Evolutionary conservation across 2,888 invertebrate genomes (phyloP).

Genomic region (Argynnis bischoffii): DNA sequence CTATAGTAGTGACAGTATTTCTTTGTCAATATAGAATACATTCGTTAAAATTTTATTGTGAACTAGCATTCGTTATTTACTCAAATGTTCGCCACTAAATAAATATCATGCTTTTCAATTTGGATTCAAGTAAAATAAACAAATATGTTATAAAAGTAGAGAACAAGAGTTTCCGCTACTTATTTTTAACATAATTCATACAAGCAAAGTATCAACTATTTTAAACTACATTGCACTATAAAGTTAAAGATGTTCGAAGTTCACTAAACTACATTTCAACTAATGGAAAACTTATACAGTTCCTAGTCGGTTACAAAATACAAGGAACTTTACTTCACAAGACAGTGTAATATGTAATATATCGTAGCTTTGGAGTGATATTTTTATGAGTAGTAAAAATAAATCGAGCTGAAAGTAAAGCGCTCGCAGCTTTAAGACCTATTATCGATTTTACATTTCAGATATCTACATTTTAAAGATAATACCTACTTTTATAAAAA

Average conservation of each 20-base stretch:
- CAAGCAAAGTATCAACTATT: slow-evolving; percentile 1
- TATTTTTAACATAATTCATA: neutral
- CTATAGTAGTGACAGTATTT: no score
- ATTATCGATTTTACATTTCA: slow-evolving; percentile 13
- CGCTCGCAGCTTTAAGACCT: neutral
- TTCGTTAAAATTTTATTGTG: no score
- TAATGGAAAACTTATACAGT: slow-evolving; percentile 14
- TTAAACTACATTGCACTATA: slow-evolving; percentile 5
- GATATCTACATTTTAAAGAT: slow-evolving; percentile 3
- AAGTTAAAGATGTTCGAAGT: neutral
- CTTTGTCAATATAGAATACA: no score
- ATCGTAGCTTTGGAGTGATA: slow-evolving; percentile 6
- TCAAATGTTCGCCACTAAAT: no score
- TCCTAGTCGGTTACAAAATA: slow-evolving; percentile 6
- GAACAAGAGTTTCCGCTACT: neutral
- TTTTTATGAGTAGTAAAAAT: slow-evolving; percentile 19
- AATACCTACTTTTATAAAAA: neutral
- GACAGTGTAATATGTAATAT: slow-evolving; percentile 7
- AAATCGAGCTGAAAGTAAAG: slow-evolving; percentile 19
- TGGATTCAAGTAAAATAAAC: no score
- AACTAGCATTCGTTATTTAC: no score
- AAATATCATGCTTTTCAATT: no score
- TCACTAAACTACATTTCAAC: slow-evolving; percentile 3
- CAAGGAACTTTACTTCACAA: neutral
- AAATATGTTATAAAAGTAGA: neutral